Percentiles rank a stretch among this genome's conserved stretches.
Conservation (phyloP, 2,797 vertebrate species). For the Gorsachius magnificus region DNA sequence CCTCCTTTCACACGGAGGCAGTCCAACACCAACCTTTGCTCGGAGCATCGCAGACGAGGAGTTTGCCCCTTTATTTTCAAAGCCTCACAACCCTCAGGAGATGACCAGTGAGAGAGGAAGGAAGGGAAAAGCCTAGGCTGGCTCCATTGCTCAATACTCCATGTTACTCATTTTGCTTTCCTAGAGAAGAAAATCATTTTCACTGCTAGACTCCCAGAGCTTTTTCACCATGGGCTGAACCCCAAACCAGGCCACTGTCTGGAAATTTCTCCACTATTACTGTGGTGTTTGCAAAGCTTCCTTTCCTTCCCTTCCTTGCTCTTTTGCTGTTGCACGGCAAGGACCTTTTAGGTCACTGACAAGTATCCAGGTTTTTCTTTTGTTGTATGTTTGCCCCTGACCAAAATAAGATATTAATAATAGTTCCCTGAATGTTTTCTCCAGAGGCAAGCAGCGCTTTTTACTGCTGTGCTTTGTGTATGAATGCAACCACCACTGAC, state of each 20-base stretch:
- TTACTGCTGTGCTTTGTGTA: background rate
- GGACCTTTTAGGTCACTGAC: background rate
- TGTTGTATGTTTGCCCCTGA: background rate
- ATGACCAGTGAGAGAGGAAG: background rate
- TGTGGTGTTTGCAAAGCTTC: background rate
- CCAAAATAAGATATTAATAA: background rate
- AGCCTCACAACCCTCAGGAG: background rate
- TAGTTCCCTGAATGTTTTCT: background rate
- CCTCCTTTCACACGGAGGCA: background rate
- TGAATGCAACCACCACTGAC: background rate
- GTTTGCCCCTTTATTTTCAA: background rate
- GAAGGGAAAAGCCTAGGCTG: background rate
- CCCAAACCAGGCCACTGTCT: background rate
- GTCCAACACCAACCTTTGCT: background rate
- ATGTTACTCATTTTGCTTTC: background rate
- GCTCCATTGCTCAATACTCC: background rate
- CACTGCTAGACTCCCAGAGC: background rate
- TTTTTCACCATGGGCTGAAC: background rate
- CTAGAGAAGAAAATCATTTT: background rate
- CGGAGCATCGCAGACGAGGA: background rate
- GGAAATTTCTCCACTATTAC: background rate
- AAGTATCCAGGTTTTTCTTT: background rate
- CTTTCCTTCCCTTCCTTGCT: background rate
- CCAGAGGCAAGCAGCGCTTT: background rate
- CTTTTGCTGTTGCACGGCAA: background rate